phyloP scores from a whole-genome alignment of 2,113 vertebrate genomes.

The Channa maculata region DNA sequence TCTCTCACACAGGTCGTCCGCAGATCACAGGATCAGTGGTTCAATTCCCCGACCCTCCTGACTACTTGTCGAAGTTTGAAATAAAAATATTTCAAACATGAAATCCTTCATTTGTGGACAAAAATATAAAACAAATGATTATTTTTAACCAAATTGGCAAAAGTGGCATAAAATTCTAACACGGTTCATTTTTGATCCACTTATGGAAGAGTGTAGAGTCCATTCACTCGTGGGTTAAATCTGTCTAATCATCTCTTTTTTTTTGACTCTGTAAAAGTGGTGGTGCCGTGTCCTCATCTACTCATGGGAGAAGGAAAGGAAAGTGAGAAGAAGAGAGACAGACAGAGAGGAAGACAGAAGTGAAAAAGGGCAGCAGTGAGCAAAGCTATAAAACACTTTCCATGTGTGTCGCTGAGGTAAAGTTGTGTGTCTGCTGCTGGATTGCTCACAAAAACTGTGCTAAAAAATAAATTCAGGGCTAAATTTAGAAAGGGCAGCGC shows the following conservation, averaged over 20 bases:
- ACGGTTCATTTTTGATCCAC: too few species aligned
- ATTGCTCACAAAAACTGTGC: constrained; percentile 29
- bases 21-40: too few species aligned
- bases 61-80: too few species aligned
- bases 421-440: constrained; percentile 13
- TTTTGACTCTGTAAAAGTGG: constrained; percentile 45
- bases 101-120: too few species aligned
- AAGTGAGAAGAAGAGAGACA: constrained; percentile 8
- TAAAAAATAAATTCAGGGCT: constrained; percentile 47
- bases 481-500: constrained; percentile 55
- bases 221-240: constrained; percentile 24
- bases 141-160: too few species aligned
- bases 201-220: too few species aligned
- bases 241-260: constrained; percentile 43
- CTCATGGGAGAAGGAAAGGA: constrained; percentile 23
- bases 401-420: constrained; percentile 15
- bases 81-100: too few species aligned
- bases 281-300: constrained; percentile 47
- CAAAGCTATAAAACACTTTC: constrained; percentile 51
- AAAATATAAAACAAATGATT: too few species aligned
- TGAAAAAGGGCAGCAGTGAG: constrained; percentile 28
- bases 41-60: too few species aligned
- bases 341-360: neutral
- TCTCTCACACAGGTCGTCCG: too few species aligned
- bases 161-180: too few species aligned